Percentiles rank a stretch among this genome's conserved stretches.
These are phyloP conservation scores for Allygus modestus DNA, from an alignment of 2,888 invertebrate genomes.

Conservation along the genomic window DNA sequence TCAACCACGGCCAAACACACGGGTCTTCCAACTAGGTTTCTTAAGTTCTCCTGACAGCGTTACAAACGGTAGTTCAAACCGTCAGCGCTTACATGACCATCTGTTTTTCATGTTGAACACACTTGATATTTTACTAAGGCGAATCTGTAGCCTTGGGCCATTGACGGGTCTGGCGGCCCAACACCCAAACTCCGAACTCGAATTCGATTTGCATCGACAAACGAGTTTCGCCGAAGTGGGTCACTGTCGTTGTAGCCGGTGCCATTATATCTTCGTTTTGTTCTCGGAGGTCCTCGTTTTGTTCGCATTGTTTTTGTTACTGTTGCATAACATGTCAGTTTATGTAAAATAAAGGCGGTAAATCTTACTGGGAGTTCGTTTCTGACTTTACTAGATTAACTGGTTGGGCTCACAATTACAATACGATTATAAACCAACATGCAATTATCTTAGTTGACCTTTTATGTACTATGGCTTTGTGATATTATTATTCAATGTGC, in stretches of 20 bases:
- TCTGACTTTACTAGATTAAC: no score
- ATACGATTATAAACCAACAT: no score
- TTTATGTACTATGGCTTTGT: no score
- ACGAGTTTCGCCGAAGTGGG: slow-evolving; percentile 25
- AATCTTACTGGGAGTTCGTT: background rate
- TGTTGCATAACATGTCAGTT: background rate
- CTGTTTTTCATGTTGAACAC: background rate
- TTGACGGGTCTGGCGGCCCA: background rate
- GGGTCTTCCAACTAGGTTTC: no score
- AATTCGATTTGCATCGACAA: slow-evolving; percentile 49
- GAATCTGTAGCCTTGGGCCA: background rate
- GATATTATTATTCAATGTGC: no score
- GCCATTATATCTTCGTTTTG: background rate
- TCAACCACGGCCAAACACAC: no score
- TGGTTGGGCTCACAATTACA: no score
- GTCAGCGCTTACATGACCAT: background rate
- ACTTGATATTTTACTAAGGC: background rate
- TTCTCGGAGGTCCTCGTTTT: background rate
- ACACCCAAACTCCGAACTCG: background rate
- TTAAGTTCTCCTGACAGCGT: no score
- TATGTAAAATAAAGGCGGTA: background rate
- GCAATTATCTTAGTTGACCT: no score
- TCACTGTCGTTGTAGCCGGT: background rate
- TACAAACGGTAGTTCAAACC: background rate
- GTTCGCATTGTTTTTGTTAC: background rate